phyloP scores from a whole-genome alignment of 2,113 vertebrate genomes.

The Charina bottae region DNA sequence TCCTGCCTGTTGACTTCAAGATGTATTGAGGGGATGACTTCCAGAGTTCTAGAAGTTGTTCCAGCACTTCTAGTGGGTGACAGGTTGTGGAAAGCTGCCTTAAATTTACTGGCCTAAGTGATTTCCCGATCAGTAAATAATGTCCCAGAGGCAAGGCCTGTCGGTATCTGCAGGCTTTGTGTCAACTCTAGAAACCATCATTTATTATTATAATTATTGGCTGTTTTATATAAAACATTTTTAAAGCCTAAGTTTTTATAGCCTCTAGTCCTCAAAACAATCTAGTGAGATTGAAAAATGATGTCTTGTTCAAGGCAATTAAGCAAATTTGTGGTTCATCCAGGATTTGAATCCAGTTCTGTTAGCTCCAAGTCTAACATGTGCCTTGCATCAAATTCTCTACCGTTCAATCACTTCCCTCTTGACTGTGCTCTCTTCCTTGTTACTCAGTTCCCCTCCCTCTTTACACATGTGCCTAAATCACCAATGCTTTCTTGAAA shows the following conservation, averaged over 20 bases:
- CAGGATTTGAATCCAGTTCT: slow-evolving; percentile 4
- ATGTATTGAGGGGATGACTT: neutral
- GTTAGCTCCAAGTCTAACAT: neutral
- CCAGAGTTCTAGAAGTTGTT: neutral
- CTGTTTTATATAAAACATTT: slow-evolving; percentile 1
- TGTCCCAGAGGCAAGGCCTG: neutral
- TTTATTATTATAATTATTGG: neutral
- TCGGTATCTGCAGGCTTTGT: neutral
- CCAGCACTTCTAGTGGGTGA: neutral
- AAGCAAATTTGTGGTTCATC: neutral
- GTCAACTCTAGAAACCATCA: neutral
- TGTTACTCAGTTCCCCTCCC: neutral
- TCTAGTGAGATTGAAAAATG: slow-evolving; percentile 1
- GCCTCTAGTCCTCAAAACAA: neutral
- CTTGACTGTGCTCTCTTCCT: neutral
- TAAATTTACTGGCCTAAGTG: neutral
- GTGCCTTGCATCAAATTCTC: neutral
- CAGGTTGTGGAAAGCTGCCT: neutral
- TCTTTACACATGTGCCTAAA: neutral
- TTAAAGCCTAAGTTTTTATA: neutral
- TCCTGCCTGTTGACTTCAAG: neutral
- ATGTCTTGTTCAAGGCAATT: neutral
- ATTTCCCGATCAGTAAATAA: neutral
- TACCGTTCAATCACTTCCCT: neutral
- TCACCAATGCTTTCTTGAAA: neutral